A percentile compares a stretch with the other conserved stretches of the same genome.
Conservation (phyloP, 2,113 vertebrate genomes). For the Phalacrocorax carbo region DNA sequence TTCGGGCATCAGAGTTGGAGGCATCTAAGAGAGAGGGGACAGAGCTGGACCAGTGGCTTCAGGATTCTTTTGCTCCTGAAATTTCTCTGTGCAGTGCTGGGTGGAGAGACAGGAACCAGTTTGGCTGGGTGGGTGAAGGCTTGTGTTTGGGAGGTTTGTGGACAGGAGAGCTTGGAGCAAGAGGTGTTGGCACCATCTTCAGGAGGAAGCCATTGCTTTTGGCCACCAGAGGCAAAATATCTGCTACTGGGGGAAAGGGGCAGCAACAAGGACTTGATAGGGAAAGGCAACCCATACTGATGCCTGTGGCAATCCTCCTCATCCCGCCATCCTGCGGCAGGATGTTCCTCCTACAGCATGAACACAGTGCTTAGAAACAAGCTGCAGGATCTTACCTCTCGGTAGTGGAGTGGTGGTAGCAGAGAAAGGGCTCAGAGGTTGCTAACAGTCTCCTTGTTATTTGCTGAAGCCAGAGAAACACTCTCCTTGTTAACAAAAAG, state of each 20-base stretch:
- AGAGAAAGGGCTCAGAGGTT: not conserved
- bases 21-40: not conserved
- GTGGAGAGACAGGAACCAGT: not conserved
- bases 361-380: not conserved
- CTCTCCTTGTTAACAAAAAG: slow-evolving; percentile 56
- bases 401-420: not conserved
- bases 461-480: not conserved
- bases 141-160: not conserved
- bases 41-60: not conserved
- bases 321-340: not conserved
- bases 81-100: not conserved
- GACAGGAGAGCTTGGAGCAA: not conserved
- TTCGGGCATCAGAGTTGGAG: not conserved
- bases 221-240: not conserved
- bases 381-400: not conserved
- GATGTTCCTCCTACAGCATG: not conserved
- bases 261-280: not conserved
- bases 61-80: not conserved
- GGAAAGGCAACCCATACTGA: not conserved
- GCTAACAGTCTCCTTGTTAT: not conserved
- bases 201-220: not conserved
- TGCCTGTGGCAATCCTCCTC: not conserved
- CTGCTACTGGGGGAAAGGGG: not conserved
- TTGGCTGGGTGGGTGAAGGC: not conserved
- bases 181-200: not conserved